A percentile compares a stretch with the other conserved stretches of the same genome.
phyloP scores from a whole-genome alignment of 2,888 invertebrate species.

The Caradrina clavipalpis region DNA sequence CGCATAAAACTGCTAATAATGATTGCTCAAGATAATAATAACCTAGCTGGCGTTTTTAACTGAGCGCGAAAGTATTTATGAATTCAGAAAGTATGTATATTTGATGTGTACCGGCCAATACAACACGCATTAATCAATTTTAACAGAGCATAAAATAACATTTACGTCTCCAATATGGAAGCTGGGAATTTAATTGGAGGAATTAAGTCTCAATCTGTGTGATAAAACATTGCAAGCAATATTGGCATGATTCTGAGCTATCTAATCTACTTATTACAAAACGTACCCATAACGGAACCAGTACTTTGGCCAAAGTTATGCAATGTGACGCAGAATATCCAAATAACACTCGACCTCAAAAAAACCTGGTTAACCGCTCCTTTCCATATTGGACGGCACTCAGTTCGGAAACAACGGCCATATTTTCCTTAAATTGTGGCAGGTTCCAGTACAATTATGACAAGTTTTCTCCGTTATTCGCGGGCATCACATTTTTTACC shows the following conservation, averaged over 20 bases:
- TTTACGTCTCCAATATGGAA: conserved; percentile 29
- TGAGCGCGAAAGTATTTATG: conserved; percentile 43
- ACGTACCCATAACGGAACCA: conserved; percentile 4
- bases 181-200: conserved; percentile 23
- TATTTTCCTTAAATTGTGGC: conserved; percentile 45
- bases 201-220: conserved; percentile 3
- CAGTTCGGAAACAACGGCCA: conserved; percentile 16
- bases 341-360: conserved; percentile 31
- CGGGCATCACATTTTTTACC: conserved; percentile 15
- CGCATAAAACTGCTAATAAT: not conserved
- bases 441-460: conserved; percentile 35
- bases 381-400: conserved; percentile 15
- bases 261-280: not conserved
- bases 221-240: not conserved
- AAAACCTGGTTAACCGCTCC: conserved; percentile 26
- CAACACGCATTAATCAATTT: conserved; percentile 55
- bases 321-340: conserved; percentile 16
- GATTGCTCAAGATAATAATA: conserved; percentile 14
- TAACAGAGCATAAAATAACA: conserved; percentile 61
- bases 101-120: conserved; percentile 46
- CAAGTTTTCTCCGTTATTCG: conserved; percentile 36
- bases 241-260: not conserved
- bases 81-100: conserved; percentile 58
- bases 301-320: not conserved
- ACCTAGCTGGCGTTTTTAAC: conserved; percentile 22